These are phyloP conservation scores for Strongylocentrotus purpuratus DNA, from an alignment of 35 echinoderm and acorn worm species.

Conservation along the genomic window DNA sequence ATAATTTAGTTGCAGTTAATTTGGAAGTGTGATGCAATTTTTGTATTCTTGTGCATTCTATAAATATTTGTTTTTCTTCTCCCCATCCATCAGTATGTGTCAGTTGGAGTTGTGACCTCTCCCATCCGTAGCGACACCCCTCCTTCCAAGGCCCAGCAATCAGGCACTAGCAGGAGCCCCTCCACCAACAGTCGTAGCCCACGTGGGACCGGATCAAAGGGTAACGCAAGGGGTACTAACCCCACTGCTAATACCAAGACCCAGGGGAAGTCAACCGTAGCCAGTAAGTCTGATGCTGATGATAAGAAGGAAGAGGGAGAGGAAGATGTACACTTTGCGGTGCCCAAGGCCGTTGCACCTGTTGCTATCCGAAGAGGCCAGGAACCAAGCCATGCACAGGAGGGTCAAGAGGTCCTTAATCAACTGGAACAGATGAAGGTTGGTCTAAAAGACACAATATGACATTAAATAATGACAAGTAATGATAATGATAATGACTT, in stretches of 20 bases:
- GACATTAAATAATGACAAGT: no score
- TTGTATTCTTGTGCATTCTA: background rate
- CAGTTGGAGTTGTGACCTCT: conserved; percentile 63
- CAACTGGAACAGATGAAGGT: conserved; percentile 49
- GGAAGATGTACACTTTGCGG: conserved; percentile 28
- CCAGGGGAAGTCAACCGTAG: background rate
- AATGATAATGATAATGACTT: no score
- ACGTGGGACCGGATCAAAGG: conserved; percentile 11
- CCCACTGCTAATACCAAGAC: background rate
- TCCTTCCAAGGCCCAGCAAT: conserved; percentile 52
- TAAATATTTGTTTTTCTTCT: background rate
- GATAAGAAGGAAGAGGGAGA: background rate
- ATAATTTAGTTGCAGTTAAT: no score
- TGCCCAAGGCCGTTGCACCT: background rate
- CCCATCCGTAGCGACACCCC: conserved; percentile 51
- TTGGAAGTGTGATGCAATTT: no score
- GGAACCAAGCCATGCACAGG: conserved; percentile 19
- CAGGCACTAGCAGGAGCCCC: conserved; percentile 52
- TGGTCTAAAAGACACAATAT: background rate
- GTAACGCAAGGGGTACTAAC: background rate
- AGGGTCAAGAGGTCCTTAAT: conserved; percentile 24
- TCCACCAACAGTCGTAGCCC: conserved; percentile 27
- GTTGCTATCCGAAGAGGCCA: background rate
- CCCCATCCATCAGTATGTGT: conserved; percentile 45
- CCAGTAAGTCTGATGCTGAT: background rate